Conservation (phyloP, 2,797 vertebrate species). For the Hyperoplus lanceolatus region DNA sequence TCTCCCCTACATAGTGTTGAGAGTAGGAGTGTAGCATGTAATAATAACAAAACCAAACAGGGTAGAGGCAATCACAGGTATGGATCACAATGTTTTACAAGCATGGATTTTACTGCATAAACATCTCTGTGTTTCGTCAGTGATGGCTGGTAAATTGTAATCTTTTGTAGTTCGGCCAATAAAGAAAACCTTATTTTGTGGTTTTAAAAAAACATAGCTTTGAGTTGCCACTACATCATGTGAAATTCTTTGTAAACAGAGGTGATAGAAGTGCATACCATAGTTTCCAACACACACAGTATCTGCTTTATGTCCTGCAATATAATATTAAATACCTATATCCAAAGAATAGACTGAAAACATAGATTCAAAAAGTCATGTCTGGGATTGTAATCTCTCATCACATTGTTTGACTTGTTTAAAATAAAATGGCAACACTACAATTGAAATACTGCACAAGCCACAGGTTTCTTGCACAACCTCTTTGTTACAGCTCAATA, state of each 20-base stretch:
- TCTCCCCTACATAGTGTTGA: not conserved
- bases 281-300: slow-evolving; percentile 36
- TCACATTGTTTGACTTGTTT: not conserved
- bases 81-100: slow-evolving; percentile 54
- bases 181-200: slow-evolving; percentile 47
- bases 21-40: slow-evolving; percentile 27
- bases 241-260: slow-evolving; percentile 63
- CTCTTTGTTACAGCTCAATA: not conserved
- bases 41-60: slow-evolving; percentile 38
- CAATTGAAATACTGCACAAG: not conserved
- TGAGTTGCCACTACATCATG: slow-evolving; percentile 50
- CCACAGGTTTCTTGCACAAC: not conserved
- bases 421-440: not conserved
- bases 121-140: slow-evolving; percentile 67
- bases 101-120: slow-evolving; percentile 54
- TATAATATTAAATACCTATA: slow-evolving; percentile 21
- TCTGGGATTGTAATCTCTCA: not conserved
- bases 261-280: slow-evolving; percentile 54
- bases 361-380: slow-evolving; percentile 5
- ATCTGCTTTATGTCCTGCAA: slow-evolving; percentile 54
- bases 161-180: slow-evolving; percentile 11
- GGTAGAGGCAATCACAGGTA: slow-evolving; percentile 47
- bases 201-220: slow-evolving; percentile 45
- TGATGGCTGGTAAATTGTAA: slow-evolving; percentile 23
- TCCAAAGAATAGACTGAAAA: slow-evolving; percentile 20